phyloP scores from a whole-genome alignment of 2,888 invertebrate species.

The Chaetogeoica ovagalla region DNA sequence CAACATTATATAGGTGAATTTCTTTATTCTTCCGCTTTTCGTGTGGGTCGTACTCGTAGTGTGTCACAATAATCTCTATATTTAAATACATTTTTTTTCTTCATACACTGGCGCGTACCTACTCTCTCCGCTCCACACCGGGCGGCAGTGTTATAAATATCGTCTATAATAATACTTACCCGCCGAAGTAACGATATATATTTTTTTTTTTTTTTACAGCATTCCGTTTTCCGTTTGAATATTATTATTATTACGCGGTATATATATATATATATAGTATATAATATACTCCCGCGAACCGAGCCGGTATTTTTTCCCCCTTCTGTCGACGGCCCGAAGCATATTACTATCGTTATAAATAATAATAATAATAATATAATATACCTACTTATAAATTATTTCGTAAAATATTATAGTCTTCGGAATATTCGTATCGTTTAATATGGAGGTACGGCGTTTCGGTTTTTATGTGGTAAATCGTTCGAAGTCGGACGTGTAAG shows the following conservation, averaged over 20 bases:
- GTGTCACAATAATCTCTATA: constrained; percentile 7
- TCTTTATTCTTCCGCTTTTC: constrained; percentile 11
- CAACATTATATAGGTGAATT: constrained; percentile 20
- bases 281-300: not conserved
- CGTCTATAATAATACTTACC: too few relatives aligned
- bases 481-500: not conserved
- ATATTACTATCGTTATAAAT: not conserved
- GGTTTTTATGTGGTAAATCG: not conserved
- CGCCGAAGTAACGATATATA: not conserved
- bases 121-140: too few relatives aligned
- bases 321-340: constrained; percentile 13
- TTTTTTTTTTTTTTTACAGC: not conserved
- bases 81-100: not conserved
- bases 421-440: not conserved
- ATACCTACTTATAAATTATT: too few relatives aligned
- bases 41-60: constrained; percentile 21
- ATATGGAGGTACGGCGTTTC: too few relatives aligned
- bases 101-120: too few relatives aligned
- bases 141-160: too few relatives aligned
- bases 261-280: too few relatives aligned
- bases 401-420: not conserved
- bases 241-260: not conserved
- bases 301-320: constrained; percentile 24
- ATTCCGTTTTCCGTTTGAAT: constrained; percentile 15
- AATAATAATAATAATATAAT: not conserved